Evolutionary conservation across 2,113 vertebrate species (phyloP), one percentile per base, ranked within the genome.

Genomic region (Ceratotherium simum): DNA sequence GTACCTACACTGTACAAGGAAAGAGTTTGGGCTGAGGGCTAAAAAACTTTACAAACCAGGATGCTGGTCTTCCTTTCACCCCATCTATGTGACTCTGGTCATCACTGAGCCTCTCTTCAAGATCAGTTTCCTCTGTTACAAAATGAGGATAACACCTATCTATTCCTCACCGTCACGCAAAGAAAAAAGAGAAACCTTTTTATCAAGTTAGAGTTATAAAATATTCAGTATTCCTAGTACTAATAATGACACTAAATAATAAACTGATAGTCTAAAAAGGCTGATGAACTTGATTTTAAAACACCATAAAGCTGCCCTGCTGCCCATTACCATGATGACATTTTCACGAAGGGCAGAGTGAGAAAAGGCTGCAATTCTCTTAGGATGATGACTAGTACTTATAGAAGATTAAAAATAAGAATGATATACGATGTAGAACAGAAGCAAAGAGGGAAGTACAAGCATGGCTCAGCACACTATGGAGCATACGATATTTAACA

Each of bases 161-260:
- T 12, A 54, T 29, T 4, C 72, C 79, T 27, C 18, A 69, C 9
- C 20, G 58, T 72, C 20, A 3, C 76, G 82, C 62, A 88, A 70
- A 97, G 76, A 67, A 78, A 93, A 97, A n/a, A 76, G 3, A 67
- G 42, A 80, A 93, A 51, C 23, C 23, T 51, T 89, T 94, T 78
- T 21, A 95, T 95, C 96, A 96, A 88, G 78, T 82, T 70, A 39
- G 54, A 78, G 73, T 88, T 64, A 84, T 51, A 87, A 91, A 72
- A 87, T 29, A 85, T 75, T 91, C 36, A 67, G 56, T 91, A 95
- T 82, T 88, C 76, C 70, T 27, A 78, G 60, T 36, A 96, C 39
- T 92, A 83, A 95, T 54, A 91, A 90, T 72, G 79, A 76, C 76
- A 90, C 48, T 94, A 97, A 94, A 95, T 85, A 86, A 96, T 88